phyloP scores from a whole-genome alignment of 2,888 invertebrate species.

The Dryocosmus kuriphilus region DNA sequence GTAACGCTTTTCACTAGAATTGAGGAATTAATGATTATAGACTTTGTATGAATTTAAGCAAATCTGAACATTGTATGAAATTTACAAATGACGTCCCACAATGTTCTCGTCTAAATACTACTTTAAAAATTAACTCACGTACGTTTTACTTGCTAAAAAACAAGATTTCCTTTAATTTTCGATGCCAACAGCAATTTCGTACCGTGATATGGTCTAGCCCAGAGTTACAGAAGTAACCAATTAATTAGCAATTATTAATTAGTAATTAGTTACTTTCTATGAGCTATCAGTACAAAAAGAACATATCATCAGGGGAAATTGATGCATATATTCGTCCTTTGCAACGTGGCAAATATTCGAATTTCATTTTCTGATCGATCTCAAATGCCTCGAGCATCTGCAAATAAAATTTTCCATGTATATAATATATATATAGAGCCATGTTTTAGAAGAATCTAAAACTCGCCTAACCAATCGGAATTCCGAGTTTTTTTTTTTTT shows the following conservation, averaged over 20 bases:
- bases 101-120: constrained; percentile 54
- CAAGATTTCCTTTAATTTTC: constrained; percentile 62
- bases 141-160: constrained; percentile 56
- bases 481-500: constrained; percentile 43
- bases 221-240: constrained; percentile 62
- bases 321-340: constrained; percentile 38
- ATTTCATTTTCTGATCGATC: neutral
- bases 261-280: constrained; percentile 68
- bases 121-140: constrained; percentile 55
- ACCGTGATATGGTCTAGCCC: constrained; percentile 74
- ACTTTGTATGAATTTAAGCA: neutral
- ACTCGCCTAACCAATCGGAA: constrained; percentile 61
- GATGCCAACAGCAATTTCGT: constrained; percentile 53
- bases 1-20: neutral
- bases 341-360: constrained; percentile 62
- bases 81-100: constrained; percentile 40
- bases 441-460: constrained; percentile 61
- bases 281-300: constrained; percentile 73
- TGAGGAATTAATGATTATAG: neutral
- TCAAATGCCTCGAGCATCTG: constrained; percentile 44
- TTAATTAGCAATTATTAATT: constrained; percentile 50
- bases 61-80: neutral
- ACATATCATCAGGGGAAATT: constrained; percentile 45
- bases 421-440: constrained; percentile 47
- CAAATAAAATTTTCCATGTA: constrained; percentile 63